These are phyloP conservation scores for Morpho deidamia DNA, from an alignment of 2,888 invertebrate species.

Conservation along the genomic window DNA sequence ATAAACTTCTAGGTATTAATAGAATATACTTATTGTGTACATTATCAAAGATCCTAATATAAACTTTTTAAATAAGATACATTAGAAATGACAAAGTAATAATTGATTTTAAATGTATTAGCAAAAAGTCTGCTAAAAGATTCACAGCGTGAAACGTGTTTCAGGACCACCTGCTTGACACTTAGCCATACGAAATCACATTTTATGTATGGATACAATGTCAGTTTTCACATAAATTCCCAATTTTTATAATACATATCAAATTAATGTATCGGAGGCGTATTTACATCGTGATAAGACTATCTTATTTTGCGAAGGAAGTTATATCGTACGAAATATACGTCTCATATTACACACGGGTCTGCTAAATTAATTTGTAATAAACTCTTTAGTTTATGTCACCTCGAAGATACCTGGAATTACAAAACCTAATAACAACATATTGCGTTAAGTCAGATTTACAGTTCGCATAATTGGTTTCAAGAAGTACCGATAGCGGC, in stretches of 20 bases:
- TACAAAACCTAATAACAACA: constrained; percentile 22
- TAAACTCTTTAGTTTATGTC: constrained; percentile 27
- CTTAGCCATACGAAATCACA: constrained; percentile 50
- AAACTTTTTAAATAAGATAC: constrained; percentile 12
- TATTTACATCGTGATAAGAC: constrained; percentile 36
- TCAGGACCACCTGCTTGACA: constrained; percentile 62
- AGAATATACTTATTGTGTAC: too few relatives aligned
- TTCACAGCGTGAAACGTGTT: constrained; percentile 57
- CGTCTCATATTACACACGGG: constrained; percentile 14
- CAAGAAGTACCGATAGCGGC: constrained; percentile 11
- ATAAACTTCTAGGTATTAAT: too few relatives aligned
- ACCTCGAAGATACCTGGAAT: constrained; percentile 18
- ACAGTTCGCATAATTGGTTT: constrained; percentile 15
- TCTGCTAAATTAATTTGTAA: constrained; percentile 22
- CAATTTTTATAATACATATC: constrained; percentile 62
- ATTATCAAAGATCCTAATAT: neutral
- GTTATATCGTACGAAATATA: constrained; percentile 23
- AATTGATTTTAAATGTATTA: constrained; percentile 56
- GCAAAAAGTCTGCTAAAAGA: constrained; percentile 46
- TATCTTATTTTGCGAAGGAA: constrained; percentile 37
- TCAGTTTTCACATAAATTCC: constrained; percentile 55
- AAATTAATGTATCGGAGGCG: constrained; percentile 47
- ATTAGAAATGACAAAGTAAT: constrained; percentile 34
- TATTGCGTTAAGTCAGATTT: constrained; percentile 20
- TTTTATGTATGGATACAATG: constrained; percentile 56